Conservation (phyloP, 2,113 vertebrate genomes). For the Galbula dea region DNA sequence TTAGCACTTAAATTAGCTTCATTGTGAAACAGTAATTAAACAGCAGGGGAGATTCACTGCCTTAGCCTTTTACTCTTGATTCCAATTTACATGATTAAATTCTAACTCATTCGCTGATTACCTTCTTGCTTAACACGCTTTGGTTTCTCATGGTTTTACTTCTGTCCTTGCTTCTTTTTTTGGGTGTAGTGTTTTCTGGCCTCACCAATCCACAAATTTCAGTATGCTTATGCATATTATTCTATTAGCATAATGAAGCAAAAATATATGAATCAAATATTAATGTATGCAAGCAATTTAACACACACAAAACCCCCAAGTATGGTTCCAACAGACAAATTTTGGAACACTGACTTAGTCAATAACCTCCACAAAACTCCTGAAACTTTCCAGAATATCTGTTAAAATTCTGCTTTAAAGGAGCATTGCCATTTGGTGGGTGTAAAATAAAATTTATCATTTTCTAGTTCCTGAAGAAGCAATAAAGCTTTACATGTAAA, state of each 20-base stretch:
- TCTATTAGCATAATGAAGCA: constrained; percentile 42
- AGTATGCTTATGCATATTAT: constrained; percentile 41
- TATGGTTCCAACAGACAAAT: neutral
- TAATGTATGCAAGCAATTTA: neutral
- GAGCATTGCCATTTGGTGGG: neutral
- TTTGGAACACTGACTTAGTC: neutral
- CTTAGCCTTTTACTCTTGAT: constrained; percentile 27
- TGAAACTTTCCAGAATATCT: neutral
- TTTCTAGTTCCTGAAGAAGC: neutral
- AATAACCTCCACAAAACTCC: neutral
- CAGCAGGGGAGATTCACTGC: constrained; percentile 18
- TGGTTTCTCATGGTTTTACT: neutral
- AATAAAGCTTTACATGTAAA: neutral
- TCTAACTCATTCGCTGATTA: constrained; percentile 48
- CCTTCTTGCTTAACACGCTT: neutral
- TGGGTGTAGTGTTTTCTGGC: neutral
- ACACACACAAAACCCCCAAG: neutral
- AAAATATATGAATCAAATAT: neutral
- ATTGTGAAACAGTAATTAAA: constrained; percentile 44
- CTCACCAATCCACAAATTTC: constrained; percentile 14
- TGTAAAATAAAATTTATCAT: neutral
- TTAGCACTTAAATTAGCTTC: constrained; percentile 25
- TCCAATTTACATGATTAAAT: constrained; percentile 52
- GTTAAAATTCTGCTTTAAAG: neutral
- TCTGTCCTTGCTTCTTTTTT: neutral